Base-by-base conservation (phyloP, 1,140 invertebrate genomes). In the Drosophila miranda region DNA sequence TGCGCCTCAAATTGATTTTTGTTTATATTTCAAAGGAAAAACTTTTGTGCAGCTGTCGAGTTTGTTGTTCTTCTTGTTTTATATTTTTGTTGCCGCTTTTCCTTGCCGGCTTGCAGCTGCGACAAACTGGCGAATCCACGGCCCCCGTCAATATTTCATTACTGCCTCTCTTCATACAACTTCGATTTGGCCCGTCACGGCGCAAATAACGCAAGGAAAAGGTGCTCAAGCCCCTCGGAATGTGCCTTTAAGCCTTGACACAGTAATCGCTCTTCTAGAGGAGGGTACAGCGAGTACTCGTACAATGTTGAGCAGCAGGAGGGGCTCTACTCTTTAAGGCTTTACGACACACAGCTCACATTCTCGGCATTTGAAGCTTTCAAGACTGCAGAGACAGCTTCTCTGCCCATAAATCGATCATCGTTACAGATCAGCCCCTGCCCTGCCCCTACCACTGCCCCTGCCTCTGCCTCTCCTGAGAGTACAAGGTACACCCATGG, bases 1-100 rank as follows among this genome's bases (percentile, higher is more conserved):
- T 86, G 72, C 81, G 77, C 68, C 81, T 84, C 63, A 80, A 84
- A 84, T 87, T 78, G 78, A 78, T 88, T 87, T 86, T 82, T 87
- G 88, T 87, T 87, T 87, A 78, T 88, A 87, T 87, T 87, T 78
- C 78, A 64, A 88, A 88, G 48, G 49, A 49, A 68, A 78, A 87
- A 83, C 63, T 83, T 88, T 83, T 79, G 63, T 78, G 71, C 82
- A 87, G 78, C 83, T 87, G 78, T 77, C 71, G 63, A 55, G 58
- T 48, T 75, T 76, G 70, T 75, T 58, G 64, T 78, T 77, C 77
- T 73, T 61, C 43, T 61, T 79, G 45, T 28, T 34, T 60, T 59
- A 30, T 69, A 45, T 79, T 75, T 60, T 45, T 75, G n/a, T 62
- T 58, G 45, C 54, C 14, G 7, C 14, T 42, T 51, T 16, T 51